Percentiles rank a stretch among this genome's conserved stretches.
Conservation (phyloP, 1,140 invertebrate species). For the Zaprionus davidi region DNA sequence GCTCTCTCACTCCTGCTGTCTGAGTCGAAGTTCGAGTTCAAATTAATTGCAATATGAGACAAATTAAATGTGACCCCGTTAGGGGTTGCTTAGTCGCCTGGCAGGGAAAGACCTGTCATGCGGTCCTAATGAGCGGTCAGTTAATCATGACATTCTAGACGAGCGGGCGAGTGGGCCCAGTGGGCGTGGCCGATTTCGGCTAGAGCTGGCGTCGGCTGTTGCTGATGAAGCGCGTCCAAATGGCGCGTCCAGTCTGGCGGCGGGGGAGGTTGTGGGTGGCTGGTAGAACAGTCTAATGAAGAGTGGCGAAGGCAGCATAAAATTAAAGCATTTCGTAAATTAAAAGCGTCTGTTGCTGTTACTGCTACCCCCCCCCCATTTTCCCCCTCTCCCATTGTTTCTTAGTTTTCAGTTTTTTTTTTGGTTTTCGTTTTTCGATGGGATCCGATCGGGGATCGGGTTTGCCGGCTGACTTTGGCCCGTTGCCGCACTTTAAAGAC, state of each 20-base stretch:
- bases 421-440: not conserved
- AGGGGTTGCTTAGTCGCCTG: not conserved
- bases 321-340: conserved; percentile 67
- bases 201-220: not conserved
- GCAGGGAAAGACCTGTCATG: conserved; percentile 44
- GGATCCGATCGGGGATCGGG: not conserved
- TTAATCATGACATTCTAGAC: conserved; percentile 71
- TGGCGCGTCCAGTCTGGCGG: not conserved
- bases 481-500: conserved; percentile 65
- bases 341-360: conserved; percentile 49
- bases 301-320: conserved; percentile 26
- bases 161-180: conserved; percentile 2
- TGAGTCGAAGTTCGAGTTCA: conserved; percentile 58
- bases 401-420: not conserved
- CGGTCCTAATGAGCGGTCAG: conserved; percentile 74
- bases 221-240: conserved; percentile 16
- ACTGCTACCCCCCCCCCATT: not conserved
- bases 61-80: conserved; percentile 72
- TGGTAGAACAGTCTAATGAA: conserved; percentile 34
- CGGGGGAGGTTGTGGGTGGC: not conserved
- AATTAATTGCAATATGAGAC: conserved; percentile 79
- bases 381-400: not conserved
- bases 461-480: conserved; percentile 1
- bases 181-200: conserved; percentile 14
- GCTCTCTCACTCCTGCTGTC: not conserved